Base-by-base conservation (phyloP, 92 coral and sea anemone species). In the Anthopleura xanthogrammica region DNA sequence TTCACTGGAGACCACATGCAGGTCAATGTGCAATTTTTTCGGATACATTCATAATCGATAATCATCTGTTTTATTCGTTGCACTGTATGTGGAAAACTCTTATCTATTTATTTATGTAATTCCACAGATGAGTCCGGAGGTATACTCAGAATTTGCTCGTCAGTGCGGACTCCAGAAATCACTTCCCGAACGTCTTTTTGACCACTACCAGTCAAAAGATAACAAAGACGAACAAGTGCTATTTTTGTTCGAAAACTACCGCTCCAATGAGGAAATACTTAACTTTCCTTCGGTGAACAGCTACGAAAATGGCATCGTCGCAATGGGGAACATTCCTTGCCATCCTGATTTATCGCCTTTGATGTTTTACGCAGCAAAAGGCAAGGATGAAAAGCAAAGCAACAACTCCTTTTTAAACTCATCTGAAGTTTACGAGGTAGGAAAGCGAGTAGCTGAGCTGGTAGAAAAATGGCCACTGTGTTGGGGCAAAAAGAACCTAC, bases 1-100 rank as follows among this genome's bases (percentile, higher is more conserved):
- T 88, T 96, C 70, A 93, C 99, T 16, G 99, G 99, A 60, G 99
- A 96, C 81, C 94, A 96, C 76, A 87, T 90, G 97, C 99, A 96
- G 98, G 99, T 95, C 82, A 68, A 7, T 68, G 1, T n/a, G 7
- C 5, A 8, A 62, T 19, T 3, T 62, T 29, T 54, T 4, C 58
- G 16, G 13, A 54, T 22, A 62, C 4, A 62, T 1, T 7, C 17
- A 13, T 29, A 29, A 29, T 29, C 36, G 36, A 29, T 29, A 29
- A 29, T 29, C 1, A 29, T 29, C 36, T 0, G 36, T 58, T 58
- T 14, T 58, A 58, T 58, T 5, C n/a, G 64, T 14, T 58, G 23
- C 0, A 20, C 11, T n/a, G 29, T 62, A 8, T 20, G 29, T 7
- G 24, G 13, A 62, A 20, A 62, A 14, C 19, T 62, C 29, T 62